Evolutionary conservation across 2,888 invertebrate species (phyloP).

Genomic region (Coelogynopora nodosa): DNA sequence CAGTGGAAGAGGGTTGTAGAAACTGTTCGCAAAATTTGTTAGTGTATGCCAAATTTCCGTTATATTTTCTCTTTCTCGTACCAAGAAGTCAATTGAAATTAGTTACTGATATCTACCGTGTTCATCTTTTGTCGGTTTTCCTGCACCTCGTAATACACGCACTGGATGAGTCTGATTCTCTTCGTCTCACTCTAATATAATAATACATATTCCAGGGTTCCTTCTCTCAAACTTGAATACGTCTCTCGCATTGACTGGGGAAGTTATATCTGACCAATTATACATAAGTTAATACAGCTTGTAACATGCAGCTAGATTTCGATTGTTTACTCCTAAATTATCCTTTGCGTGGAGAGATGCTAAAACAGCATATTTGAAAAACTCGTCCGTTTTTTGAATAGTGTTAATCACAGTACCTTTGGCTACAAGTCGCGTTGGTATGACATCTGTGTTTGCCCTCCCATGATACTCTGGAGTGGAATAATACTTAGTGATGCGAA

Average conservation of each 20-base stretch:
- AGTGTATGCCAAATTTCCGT: background rate
- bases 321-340: background rate
- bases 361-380: background rate
- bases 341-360: background rate
- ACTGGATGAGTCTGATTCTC: background rate
- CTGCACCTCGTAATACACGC: background rate
- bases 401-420: background rate
- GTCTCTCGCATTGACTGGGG: background rate
- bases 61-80: background rate
- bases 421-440: background rate
- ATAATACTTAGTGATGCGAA: background rate
- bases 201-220: background rate
- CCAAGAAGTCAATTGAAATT: background rate
- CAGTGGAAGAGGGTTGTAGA: background rate
- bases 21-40: slow-evolving; percentile 40
- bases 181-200: background rate
- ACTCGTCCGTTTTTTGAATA: background rate
- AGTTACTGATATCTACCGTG: background rate
- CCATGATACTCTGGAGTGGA: background rate
- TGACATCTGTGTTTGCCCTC: background rate
- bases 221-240: background rate
- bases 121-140: background rate
- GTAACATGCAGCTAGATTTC: background rate
- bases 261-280: background rate
- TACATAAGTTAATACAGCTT: background rate